A percentile compares a stretch with the other conserved stretches of the same genome.
phyloP scores from a whole-genome alignment of 2,797 vertebrate genomes.

The Diglossa cyanea region DNA sequence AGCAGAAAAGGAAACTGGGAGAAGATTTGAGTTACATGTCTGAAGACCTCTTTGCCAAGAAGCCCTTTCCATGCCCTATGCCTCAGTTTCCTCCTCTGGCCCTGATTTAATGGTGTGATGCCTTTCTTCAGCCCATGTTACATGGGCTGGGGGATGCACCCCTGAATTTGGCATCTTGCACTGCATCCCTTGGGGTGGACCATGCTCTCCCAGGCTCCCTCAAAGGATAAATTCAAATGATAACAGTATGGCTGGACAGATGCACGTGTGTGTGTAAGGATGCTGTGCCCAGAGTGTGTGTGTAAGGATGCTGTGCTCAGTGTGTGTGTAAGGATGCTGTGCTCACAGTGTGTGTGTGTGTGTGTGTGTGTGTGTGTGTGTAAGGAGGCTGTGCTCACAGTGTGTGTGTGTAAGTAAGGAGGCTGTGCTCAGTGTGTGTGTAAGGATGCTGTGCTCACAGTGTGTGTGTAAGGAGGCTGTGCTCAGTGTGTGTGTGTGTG shows the following conservation, averaged over 20 bases:
- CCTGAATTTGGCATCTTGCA: neutral
- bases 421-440: no score
- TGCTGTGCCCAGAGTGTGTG: no score
- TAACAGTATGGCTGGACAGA: neutral
- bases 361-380: no score
- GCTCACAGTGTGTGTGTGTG: no score
- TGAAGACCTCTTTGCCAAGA: neutral
- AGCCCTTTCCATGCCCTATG: neutral
- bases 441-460: no score
- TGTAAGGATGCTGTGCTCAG: neutral
- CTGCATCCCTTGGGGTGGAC: rapidly evolving
- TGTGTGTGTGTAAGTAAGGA: no score
- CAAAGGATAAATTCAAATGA: neutral
- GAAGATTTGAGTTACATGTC: neutral
- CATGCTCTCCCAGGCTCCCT: neutral
- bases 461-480: no score
- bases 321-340: no score
- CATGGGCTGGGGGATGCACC: neutral
- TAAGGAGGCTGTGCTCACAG: no score
- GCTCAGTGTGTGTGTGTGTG: no score
- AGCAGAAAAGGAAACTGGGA: neutral
- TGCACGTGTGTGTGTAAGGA: rapidly evolving
- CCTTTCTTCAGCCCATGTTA: neutral
- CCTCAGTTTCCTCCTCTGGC: neutral
- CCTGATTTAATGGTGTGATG: neutral